These are phyloP conservation scores for Mnemiopsis leidyi DNA, from an alignment of 37 sponge, comb jelly and placozoan genomes.

Conservation along the genomic window DNA sequence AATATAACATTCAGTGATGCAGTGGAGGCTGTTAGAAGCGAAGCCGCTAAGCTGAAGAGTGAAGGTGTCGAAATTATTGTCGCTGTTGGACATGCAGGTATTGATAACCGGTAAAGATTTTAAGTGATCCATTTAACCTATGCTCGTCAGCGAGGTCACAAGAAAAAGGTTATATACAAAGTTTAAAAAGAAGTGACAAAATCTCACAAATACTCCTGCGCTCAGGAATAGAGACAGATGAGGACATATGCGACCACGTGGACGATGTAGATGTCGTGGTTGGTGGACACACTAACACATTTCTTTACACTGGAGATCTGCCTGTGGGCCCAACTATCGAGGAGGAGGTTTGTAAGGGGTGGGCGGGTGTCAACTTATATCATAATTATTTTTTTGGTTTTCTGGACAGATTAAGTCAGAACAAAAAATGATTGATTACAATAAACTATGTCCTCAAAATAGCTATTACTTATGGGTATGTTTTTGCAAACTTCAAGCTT, in stretches of 20 bases:
- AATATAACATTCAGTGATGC: background rate
- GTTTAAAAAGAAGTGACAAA: too few relatives aligned
- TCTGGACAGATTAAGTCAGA: too few relatives aligned
- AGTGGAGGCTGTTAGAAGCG: conserved; percentile 1
- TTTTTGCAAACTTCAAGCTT: too few relatives aligned
- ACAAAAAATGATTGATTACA: too few relatives aligned
- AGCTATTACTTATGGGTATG: too few relatives aligned
- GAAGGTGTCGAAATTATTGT: conserved; percentile 63
- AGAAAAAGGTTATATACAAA: too few relatives aligned
- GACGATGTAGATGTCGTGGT: conserved; percentile 62
- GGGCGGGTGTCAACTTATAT: too few relatives aligned
- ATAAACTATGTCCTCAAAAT: too few relatives aligned
- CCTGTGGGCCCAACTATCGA: conserved; percentile 15
- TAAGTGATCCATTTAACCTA: background rate
- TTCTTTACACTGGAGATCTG: background rate
- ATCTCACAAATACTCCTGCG: background rate
- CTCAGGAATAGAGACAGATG: conserved; percentile 20
- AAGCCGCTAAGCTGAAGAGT: background rate
- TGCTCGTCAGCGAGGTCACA: background rate
- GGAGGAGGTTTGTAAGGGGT: too few relatives aligned
- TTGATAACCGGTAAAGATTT: too few relatives aligned
- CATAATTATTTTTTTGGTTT: too few relatives aligned
- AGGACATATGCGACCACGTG: conserved; percentile 29
- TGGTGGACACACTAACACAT: conserved; percentile 63
- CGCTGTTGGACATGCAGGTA: conserved; percentile 64